Percentiles rank a stretch among this genome's conserved stretches.
These are phyloP conservation scores for Bombus polaris DNA, from an alignment of 1,140 invertebrate species.

Conservation along the genomic window DNA sequence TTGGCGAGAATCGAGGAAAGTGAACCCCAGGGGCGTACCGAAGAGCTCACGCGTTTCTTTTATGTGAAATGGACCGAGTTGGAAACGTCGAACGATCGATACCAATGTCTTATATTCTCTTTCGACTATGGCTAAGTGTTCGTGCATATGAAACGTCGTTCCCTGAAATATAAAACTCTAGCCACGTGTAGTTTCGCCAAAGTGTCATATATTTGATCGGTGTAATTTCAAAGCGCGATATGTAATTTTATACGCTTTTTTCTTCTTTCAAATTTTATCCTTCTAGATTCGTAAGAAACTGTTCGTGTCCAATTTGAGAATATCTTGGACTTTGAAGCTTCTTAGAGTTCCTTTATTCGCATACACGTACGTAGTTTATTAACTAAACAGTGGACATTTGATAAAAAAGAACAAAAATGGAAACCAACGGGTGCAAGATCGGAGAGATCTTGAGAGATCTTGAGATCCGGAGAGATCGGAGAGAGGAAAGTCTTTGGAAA, in stretches of 20 bases:
- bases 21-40: slow-evolving; percentile 50
- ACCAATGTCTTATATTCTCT: slow-evolving; percentile 45
- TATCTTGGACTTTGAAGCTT: too few species aligned
- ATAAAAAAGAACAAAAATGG: too few species aligned
- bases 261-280: background rate
- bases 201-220: background rate
- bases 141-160: background rate
- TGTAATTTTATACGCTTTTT: background rate
- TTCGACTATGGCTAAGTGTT: slow-evolving; percentile 42
- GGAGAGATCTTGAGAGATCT: too few species aligned
- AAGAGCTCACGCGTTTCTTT: slow-evolving; percentile 49
- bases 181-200: too few species aligned
- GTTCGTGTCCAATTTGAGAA: too few species aligned
- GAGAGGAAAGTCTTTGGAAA: too few species aligned
- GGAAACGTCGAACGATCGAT: slow-evolving; percentile 50
- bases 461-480: too few species aligned
- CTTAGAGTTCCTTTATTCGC: too few species aligned
- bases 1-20: slow-evolving; percentile 62
- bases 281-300: too few species aligned
- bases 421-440: too few species aligned
- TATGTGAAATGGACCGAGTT: slow-evolving; percentile 33
- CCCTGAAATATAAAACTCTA: background rate
- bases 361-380: too few species aligned
- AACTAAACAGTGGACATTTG: too few species aligned
- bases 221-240: background rate